These are phyloP conservation scores for Porites cylindrica DNA, from an alignment of 92 coral and sea anemone genomes.

Conservation along the genomic window DNA sequence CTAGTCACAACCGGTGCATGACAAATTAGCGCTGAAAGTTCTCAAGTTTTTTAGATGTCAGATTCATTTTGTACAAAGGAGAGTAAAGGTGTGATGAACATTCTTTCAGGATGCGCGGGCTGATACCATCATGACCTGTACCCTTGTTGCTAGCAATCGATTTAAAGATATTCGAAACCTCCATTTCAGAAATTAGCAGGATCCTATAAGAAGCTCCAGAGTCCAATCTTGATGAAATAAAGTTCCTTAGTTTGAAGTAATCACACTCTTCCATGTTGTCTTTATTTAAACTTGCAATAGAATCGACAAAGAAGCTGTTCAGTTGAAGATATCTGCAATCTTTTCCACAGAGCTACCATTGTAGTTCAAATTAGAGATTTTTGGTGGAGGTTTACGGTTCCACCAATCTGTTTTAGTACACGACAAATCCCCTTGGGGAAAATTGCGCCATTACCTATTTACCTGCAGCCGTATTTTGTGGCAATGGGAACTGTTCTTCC, in stretches of 20 bases:
- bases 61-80: constrained; percentile 17
- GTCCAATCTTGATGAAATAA: constrained; percentile 32
- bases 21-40: no score
- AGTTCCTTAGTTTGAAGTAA: constrained; percentile 24
- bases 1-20: no score
- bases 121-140: constrained; percentile 58
- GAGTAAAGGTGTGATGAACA: constrained; percentile 47
- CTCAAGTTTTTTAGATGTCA: no score
- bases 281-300: constrained; percentile 6
- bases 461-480: no score
- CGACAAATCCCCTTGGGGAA: no score
- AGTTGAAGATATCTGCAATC: no score
- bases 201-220: constrained; percentile 12
- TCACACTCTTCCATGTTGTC: constrained; percentile 15
- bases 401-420: no score
- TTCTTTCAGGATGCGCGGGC: constrained; percentile 37
- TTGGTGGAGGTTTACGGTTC: no score
- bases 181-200: constrained; percentile 38
- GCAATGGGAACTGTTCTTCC: no score
- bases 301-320: background rate
- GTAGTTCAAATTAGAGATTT: no score
- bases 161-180: constrained; percentile 26
- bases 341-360: no score
- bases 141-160: constrained; percentile 49
- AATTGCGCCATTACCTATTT: no score